Evolutionary conservation across 2,113 vertebrate species (phyloP), one percentile per base, ranked within the genome.

Genomic region (Anser brachyrhynchus): DNA sequence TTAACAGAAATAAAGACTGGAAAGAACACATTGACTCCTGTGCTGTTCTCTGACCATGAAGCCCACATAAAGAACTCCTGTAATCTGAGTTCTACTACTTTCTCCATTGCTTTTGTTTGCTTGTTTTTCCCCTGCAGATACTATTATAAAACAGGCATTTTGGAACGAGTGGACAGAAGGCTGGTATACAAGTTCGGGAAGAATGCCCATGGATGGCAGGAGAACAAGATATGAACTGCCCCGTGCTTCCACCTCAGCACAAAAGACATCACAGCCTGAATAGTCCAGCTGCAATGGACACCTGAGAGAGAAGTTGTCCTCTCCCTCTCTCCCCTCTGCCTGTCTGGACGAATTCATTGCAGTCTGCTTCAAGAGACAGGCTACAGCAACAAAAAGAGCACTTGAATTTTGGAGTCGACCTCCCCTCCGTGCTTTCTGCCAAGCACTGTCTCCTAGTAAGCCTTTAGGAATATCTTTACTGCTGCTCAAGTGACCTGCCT

Each of bases 141-240:
- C 80, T 98, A 97, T 91, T 98, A 97, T n/a, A 98, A 98, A 96
- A 97, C 96, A 0, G 97, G 97, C 29, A 98, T 98, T 96, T 71
- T 98, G 93, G 98, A 98, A 81, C 33, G 84, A 61, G 97, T 98
- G 17, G 98, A 98, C 91, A 94, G 97, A 79, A 97, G 97, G 74
- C 89, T 98, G 95, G 96, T 98, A 62, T 98, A 97, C 79, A 97
- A 98, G 62, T 98, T 98, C 94, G 97, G 98, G 59, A 98, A 97
- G 86, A 97, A 98, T 7, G 96, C 97, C n/a, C 97, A 97, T 1
- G 97, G 97, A 22, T 98, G 98, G 98, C 96, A 97, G 61, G 96
- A 97, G 85, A 96, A 93, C 82, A 96, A 97, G 54, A 81, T 95
- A 67, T 95, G 96, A 97, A 62, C 67, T 7, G 52, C 64, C 16